phyloP scores from a whole-genome alignment of 1,140 invertebrate genomes.

The Megalopta genalis region DNA sequence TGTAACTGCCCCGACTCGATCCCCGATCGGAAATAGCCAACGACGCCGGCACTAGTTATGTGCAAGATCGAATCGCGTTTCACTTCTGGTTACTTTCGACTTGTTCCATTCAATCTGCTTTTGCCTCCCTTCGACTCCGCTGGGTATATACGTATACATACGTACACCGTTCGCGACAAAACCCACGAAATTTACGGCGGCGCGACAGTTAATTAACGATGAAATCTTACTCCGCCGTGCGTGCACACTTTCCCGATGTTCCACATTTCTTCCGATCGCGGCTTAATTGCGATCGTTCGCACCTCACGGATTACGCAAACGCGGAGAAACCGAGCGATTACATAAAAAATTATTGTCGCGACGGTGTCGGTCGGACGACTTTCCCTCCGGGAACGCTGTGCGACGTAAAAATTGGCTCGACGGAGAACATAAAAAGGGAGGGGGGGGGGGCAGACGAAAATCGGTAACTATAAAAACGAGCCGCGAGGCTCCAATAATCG shows the following conservation, averaged over 20 bases:
- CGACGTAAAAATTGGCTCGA: background rate
- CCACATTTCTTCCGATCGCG: background rate
- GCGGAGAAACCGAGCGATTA: conserved; percentile 1
- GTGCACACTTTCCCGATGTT: background rate
- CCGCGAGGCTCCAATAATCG: too few relatives aligned
- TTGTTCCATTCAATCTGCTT: background rate
- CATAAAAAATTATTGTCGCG: conserved; percentile 13
- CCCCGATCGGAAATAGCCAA: background rate
- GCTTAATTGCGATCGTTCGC: conserved; percentile 1
- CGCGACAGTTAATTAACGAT: background rate
- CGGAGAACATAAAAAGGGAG: too few relatives aligned
- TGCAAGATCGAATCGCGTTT: background rate
- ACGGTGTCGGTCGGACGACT: background rate
- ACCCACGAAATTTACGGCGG: background rate
- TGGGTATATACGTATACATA: too few relatives aligned
- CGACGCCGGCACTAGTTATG: background rate
- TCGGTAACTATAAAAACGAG: too few relatives aligned
- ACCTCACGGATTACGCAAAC: background rate
- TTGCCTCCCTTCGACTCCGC: too few relatives aligned
- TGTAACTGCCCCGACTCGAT: background rate
- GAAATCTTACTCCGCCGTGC: background rate
- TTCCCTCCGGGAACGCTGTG: background rate
- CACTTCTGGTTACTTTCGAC: background rate
- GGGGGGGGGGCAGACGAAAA: too few relatives aligned
- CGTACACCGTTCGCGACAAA: background rate